Percentiles rank a stretch among this genome's conserved stretches.
Evolutionary conservation across 2,797 vertebrate species (phyloP).

Genomic region (Aldrovandia affinis): DNA sequence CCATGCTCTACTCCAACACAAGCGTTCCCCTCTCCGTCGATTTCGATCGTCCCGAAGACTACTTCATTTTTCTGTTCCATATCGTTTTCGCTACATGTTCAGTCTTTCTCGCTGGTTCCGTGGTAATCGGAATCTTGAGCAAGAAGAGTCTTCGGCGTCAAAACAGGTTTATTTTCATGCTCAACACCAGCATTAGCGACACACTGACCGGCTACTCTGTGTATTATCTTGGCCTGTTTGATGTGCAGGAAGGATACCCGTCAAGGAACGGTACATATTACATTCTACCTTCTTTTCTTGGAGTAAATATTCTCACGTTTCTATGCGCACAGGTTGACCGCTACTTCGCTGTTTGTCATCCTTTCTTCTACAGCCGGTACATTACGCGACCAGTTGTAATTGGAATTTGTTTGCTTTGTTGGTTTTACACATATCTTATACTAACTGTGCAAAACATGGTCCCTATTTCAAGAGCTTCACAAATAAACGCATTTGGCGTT

Average conservation of each 20-base stretch:
- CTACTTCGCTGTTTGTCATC: constrained; percentile 75
- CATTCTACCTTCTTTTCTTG: constrained; percentile 77
- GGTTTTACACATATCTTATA: constrained; percentile 74
- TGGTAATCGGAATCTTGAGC: constrained; percentile 67
- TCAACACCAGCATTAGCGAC: constrained; percentile 82
- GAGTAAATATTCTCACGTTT: constrained; percentile 78
- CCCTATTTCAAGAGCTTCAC: constrained; percentile 69
- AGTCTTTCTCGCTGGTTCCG: constrained; percentile 71
- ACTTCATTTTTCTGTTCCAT: constrained; percentile 74
- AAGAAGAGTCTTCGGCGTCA: constrained; percentile 67
- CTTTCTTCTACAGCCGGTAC: constrained; percentile 74
- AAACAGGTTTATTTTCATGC: constrained; percentile 81
- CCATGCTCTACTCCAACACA: constrained; percentile 63
- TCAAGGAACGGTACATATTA: constrained; percentile 74
- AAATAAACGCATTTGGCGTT: constrained; percentile 73
- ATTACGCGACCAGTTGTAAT: constrained; percentile 63
- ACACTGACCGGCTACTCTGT: constrained; percentile 75
- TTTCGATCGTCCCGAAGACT: constrained; percentile 69
- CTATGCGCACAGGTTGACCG: constrained; percentile 80
- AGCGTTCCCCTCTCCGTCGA: constrained; percentile 70
- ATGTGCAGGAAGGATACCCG: constrained; percentile 77
- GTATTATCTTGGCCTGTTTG: constrained; percentile 79
- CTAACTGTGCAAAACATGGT: constrained; percentile 72
- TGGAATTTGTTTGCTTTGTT: constrained; percentile 68
- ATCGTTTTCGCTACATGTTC: constrained; percentile 71